Percentiles rank a stretch among this genome's conserved stretches.
These are phyloP conservation scores for Boleophthalmus pectinirostris DNA, from an alignment of 2,113 vertebrate genomes.

Conservation along the genomic window DNA sequence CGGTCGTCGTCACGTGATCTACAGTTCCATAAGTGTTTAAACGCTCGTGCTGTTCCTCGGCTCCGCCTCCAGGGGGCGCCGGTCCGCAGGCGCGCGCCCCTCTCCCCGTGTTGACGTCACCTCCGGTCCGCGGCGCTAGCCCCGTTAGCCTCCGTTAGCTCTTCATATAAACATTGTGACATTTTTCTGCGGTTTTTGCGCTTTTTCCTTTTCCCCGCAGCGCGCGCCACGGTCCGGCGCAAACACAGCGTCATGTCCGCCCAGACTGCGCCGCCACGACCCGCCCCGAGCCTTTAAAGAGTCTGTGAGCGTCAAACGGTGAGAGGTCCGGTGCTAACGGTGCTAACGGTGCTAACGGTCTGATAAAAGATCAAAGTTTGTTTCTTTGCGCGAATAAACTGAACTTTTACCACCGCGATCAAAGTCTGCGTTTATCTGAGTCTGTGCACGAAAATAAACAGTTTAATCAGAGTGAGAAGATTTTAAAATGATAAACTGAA, in stretches of 20 bases:
- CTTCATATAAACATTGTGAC: constrained; percentile 62
- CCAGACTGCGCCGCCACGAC: constrained; percentile 11
- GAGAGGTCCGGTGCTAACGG: constrained; percentile 35
- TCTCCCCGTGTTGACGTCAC: constrained; percentile 27
- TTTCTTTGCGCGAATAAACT: no score
- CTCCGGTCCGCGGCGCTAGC: constrained; percentile 2
- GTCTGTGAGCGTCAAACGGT: constrained; percentile 54
- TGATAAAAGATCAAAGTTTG: no score
- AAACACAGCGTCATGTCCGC: constrained; percentile 23
- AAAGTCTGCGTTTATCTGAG: no score
- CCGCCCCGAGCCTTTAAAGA: constrained; percentile 48
- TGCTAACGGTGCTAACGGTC: constrained; percentile 32
- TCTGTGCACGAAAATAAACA: no score
- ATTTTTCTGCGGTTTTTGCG: neutral
- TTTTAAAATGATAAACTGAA: no score
- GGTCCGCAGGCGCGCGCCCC: accelerated
- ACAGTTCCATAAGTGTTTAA: no score
- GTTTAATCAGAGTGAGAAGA: no score
- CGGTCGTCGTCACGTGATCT: no score
- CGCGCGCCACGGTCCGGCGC: neutral
- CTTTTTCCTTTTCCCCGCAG: neutral
- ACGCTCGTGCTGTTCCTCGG: neutral
- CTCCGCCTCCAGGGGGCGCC: constrained; percentile 35
- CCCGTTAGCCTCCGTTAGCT: constrained; percentile 25
- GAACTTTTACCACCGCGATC: no score